These are phyloP conservation scores for Aurelia aurita DNA, from an alignment of 30 jellyfish, hydroid and myxozoan genomes.

Conservation along the genomic window DNA sequence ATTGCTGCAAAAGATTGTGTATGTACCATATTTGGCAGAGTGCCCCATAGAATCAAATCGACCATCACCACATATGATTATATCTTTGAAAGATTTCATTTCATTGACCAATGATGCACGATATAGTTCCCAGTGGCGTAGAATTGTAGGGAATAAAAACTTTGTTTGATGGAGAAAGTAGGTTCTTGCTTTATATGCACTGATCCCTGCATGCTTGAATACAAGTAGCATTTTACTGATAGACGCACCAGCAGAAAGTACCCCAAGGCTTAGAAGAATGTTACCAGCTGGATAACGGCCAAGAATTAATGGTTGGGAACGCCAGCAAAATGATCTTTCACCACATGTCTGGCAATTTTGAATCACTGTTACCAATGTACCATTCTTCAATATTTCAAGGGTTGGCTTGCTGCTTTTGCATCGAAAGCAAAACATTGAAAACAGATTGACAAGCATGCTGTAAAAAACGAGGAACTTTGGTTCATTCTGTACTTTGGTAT, in stretches of 20 bases:
- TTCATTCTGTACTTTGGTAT: background rate
- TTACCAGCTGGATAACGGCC: conserved; percentile 36
- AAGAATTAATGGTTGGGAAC: conserved; percentile 11
- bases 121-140: conserved; percentile 21
- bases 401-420: conserved; percentile 9
- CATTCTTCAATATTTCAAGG: conserved; percentile 2
- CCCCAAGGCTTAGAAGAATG: background rate
- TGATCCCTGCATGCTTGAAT: conserved; percentile 4
- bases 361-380: conserved; percentile 14
- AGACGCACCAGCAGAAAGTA: conserved; percentile 12
- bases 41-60: no score
- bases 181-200: background rate
- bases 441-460: background rate
- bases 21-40: no score
- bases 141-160: conserved; percentile 40
- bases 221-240: conserved; percentile 18
- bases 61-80: background rate
- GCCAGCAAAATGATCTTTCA: background rate
- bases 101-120: conserved; percentile 8
- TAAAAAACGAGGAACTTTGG: conserved; percentile 6
- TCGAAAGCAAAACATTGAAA: conserved; percentile 4
- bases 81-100: background rate
- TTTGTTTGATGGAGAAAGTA: conserved; percentile 2
- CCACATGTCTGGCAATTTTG: conserved; percentile 10
- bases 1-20: no score